These are phyloP conservation scores for Strigamia maritima DNA, from an alignment of 2,888 invertebrate species.

Conservation along the genomic window DNA sequence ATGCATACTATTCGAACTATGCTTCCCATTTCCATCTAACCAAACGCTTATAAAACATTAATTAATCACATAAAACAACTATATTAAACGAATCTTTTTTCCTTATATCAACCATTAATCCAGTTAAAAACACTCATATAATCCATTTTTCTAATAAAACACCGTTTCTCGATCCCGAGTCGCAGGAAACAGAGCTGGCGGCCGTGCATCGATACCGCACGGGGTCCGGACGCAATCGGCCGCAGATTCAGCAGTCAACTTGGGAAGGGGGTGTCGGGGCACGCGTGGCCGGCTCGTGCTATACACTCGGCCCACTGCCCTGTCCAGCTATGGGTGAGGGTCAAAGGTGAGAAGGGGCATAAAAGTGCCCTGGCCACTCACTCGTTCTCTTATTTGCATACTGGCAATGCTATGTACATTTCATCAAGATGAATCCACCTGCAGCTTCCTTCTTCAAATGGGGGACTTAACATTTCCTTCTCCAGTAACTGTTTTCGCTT, in stretches of 20 bases:
- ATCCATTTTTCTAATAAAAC: not conserved
- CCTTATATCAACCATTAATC: not conserved
- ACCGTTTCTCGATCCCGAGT: not conserved
- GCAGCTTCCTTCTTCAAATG: conserved; percentile 27
- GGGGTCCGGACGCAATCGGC: not conserved
- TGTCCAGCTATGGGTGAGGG: conserved; percentile 26
- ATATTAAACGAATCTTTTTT: not conserved
- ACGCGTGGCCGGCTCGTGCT: conserved; percentile 29
- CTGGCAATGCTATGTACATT: conserved; percentile 29
- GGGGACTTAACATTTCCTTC: not conserved
- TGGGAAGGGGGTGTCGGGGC: conserved; percentile 12
- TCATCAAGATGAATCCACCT: conserved; percentile 27
- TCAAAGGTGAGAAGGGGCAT: conserved; percentile 29
- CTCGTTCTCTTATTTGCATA: conserved; percentile 27
- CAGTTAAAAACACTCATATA: not conserved
- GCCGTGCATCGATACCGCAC: conserved; percentile 10
- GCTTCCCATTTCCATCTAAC: not conserved
- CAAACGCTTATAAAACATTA: not conserved
- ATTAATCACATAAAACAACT: not conserved
- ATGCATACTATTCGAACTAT: not conserved
- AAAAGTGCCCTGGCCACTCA: conserved; percentile 27
- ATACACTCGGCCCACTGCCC: conserved; percentile 29
- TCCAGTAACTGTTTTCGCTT: not conserved
- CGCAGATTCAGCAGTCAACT: not conserved
- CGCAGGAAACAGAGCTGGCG: not conserved